Evolutionary conservation across 2,113 vertebrate genomes (phyloP), one percentile per base, ranked within the genome.

Genomic region (Narcine bancroftii): DNA sequence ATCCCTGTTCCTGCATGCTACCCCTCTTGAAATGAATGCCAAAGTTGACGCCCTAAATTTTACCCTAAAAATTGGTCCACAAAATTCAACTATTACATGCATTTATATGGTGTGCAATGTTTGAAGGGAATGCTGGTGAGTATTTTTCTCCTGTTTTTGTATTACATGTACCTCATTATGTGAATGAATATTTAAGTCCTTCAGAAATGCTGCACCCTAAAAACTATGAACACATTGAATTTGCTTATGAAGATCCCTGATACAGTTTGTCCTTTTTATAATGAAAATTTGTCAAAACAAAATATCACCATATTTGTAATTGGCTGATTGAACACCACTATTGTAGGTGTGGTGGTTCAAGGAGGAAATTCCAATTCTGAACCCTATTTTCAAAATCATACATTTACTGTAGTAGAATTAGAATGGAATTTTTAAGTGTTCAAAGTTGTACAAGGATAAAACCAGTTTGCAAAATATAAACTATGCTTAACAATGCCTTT

Each of bases 221-320:
- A 69, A 69, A 69, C 26, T 69, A 24, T 53, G 50, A 36, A 87
- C 33, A 87, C 56, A 33, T 6, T 63, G 17, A 21, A 87, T 63
- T 87, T 87, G 53, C 81, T 63, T 39, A 87, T 60, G 81, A n/a
- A 87, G 81, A 87, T 87, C 53, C 81, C 60, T 91, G 87, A 91
- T 69, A 66, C 63, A 91, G 39, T 69, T 36, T 63, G 69, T 13
- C 29, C 6, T 19, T 91, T 66, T 91, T 91, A 91, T 91, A 66
- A 91, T 91, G 87, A 91, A 91, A 91, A 42, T 39, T 69, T 66
- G 87, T 66, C 39, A 42, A 66, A 45, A 91, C 87, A 91, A 91
- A 45, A 91, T 91, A 21, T 69, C 36, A 91, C 33, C 29, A 50
- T 63, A 91, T 91, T 45, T 26, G 39, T 36, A 91, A 69, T 10